Percentiles rank a stretch among this genome's conserved stretches.
Evolutionary conservation across 2,113 vertebrate species (phyloP).

Genomic region (Charadrius vociferus): DNA sequence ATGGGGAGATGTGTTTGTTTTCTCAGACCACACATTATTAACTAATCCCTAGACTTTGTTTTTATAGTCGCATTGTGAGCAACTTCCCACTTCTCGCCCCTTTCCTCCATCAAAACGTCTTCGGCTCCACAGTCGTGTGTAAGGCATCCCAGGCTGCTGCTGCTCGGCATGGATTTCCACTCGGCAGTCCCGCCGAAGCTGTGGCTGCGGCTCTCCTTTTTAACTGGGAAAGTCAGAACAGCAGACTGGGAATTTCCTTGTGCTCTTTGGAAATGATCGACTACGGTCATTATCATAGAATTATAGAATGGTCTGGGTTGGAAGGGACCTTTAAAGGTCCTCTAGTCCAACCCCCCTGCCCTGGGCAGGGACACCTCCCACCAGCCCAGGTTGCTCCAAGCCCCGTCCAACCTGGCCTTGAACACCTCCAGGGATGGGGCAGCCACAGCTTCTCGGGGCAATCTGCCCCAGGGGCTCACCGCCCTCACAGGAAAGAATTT

Average conservation of each 20-base stretch:
- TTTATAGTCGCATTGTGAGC: not conserved
- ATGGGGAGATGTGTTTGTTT: slow-evolving; percentile 46
- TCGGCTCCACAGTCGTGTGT: not conserved
- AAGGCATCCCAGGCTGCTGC: not conserved
- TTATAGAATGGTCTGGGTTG: not conserved
- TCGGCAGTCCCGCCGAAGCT: not conserved
- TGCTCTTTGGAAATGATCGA: not conserved
- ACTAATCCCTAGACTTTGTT: slow-evolving; percentile 45
- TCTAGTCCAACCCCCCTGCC: not conserved
- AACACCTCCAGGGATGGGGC: not conserved
- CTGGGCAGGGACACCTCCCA: not conserved
- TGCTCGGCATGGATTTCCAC: not conserved
- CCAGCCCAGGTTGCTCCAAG: not conserved
- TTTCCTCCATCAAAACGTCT: not conserved
- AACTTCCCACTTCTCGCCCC: not conserved
- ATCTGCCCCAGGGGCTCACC: not conserved
- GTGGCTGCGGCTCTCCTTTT: not conserved
- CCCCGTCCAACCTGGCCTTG: not conserved
- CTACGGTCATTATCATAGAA: accelerated
- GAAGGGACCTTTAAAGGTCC: not conserved
- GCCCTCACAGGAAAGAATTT: not conserved
- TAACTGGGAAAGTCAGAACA: not conserved
- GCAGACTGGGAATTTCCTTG: not conserved
- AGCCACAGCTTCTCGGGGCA: not conserved
- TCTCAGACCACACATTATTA: slow-evolving; percentile 54